Conservation (phyloP, 2,888 invertebrate genomes). For the Caenorhabditis plicata region DNA sequence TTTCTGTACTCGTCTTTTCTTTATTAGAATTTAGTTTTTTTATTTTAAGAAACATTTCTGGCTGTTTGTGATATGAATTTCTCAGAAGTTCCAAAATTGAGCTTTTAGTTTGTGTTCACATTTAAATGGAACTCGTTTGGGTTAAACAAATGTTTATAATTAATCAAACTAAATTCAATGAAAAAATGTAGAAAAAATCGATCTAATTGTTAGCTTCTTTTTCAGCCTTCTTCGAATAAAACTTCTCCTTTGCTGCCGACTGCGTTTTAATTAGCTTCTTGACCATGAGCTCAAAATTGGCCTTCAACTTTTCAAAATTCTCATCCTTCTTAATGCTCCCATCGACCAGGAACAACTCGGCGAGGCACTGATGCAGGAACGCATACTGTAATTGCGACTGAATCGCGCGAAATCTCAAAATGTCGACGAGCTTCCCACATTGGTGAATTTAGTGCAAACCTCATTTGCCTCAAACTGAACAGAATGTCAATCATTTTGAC, state of each 20-base stretch:
- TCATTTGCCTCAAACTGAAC: neutral
- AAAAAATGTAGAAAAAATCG: no score
- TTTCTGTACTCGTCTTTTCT: no score
- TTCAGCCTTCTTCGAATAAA: neutral
- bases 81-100: no score
- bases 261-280: slow-evolving; percentile 1
- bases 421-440: neutral
- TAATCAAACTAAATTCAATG: no score
- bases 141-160: no score
- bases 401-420: neutral
- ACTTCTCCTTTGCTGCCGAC: neutral
- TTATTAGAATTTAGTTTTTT: no score
- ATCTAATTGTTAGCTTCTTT: no score
- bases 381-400: slow-evolving; percentile 3
- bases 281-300: neutral
- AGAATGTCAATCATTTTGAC: neutral
- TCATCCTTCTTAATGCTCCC: neutral
- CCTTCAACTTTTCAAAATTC: neutral
- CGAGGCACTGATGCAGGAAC: slow-evolving; percentile 3
- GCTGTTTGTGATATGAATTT: no score
- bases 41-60: no score
- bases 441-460: neutral
- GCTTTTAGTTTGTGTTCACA: no score
- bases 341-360: neutral
- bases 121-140: no score